phyloP scores from a whole-genome alignment of 2,888 invertebrate species.

The Melinaea menophilus region DNA sequence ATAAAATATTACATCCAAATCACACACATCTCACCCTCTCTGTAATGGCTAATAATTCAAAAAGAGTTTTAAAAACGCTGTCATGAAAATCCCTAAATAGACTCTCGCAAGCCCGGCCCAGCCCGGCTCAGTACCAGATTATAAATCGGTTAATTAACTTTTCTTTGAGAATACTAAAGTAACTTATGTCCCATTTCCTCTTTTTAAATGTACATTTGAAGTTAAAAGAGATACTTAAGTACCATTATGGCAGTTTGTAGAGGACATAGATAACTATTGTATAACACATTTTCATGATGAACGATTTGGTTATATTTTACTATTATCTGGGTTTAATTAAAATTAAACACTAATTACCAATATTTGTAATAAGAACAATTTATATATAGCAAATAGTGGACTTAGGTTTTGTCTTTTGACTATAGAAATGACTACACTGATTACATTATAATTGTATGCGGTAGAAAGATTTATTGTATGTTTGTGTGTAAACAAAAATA shows the following conservation, averaged over 20 bases:
- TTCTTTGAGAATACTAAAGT: slow-evolving; percentile 50
- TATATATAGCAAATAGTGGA: no score
- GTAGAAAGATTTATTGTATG: neutral
- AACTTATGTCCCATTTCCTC: slow-evolving; percentile 58
- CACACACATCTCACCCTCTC: slow-evolving; percentile 4
- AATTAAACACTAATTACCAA: no score
- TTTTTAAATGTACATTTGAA: slow-evolving; percentile 48
- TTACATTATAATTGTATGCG: no score
- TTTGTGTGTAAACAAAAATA: neutral
- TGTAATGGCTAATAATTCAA: slow-evolving; percentile 26
- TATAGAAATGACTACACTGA: no score
- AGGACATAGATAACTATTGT: slow-evolving; percentile 58
- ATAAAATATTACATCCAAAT: slow-evolving; percentile 2
- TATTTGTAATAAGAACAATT: no score
- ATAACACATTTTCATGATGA: slow-evolving; percentile 19
- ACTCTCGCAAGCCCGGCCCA: slow-evolving; percentile 23
- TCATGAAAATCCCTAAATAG: slow-evolving; percentile 27
- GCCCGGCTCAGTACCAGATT: slow-evolving; percentile 42
- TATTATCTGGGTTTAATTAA: no score
- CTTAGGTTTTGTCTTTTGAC: no score
- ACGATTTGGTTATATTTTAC: no score
- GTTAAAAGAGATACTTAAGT: slow-evolving; percentile 35
- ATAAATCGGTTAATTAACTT: slow-evolving; percentile 60
- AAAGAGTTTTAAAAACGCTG: slow-evolving; percentile 23
- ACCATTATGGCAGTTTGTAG: slow-evolving; percentile 40